Evolutionary conservation across 2,888 invertebrate genomes (phyloP), one percentile per base, ranked within the genome.

Genomic region (Orthosia gracilis): DNA sequence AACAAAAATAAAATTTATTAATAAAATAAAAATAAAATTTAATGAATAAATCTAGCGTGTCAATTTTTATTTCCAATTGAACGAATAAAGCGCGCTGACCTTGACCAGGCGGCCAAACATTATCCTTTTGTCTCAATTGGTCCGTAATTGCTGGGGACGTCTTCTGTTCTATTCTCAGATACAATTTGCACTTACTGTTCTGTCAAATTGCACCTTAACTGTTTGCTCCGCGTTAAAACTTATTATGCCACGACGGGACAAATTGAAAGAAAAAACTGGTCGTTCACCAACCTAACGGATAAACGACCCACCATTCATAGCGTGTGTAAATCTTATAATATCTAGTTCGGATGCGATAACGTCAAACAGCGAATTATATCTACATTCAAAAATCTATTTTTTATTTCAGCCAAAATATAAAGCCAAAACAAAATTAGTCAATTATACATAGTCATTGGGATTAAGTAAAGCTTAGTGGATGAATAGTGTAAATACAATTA

Each of bases 41-140:
- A 85, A 84, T 86, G n/a, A 89, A 91, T 90, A 93, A 93, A 93
- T 94, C 90, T 90, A 86, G 91, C 91, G 91, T 93, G 91, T 91
- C 93, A 94, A 94, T 94, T 94, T 93, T 94, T 93, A 92, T 94
- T 92, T 93, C 90, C 94, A 93, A 94, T 94, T 95, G 93, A 91
- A 92, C 91, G 90, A 92, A 92, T 93, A 91, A 92, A 90, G 85
- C 90, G 86, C 75, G 80, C 73, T 88, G 91, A 90, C 95, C 96
- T 95, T 95, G 95, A 95, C 95, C 94, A 92, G 91, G 85, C 92
- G 92, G 91, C 94, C 94, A 93, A 95, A 95, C 95, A 96, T 96
- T 96, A 96, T 96, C 96, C 96, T 96, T 94, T 95, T 94, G 95
- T 94, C 92, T 95, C 96, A 96, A 96, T 96, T 96, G 96, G 85